Percentiles rank a stretch among this genome's conserved stretches.
Evolutionary conservation across 2,113 vertebrate species (phyloP).

Genomic region (Siniperca chuatsi): DNA sequence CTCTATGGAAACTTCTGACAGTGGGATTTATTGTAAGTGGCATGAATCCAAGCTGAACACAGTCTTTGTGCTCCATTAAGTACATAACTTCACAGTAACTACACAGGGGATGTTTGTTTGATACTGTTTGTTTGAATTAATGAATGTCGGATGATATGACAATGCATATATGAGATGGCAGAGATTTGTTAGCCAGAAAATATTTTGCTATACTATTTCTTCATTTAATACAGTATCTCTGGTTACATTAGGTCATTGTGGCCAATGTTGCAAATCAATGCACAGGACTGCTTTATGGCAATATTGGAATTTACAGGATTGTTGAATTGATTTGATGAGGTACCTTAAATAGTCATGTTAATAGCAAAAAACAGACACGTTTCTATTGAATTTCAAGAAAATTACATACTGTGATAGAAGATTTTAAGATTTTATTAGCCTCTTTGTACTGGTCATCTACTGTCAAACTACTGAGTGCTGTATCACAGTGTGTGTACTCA

Average conservation of each 20-base stretch:
- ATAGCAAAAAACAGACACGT: not conserved
- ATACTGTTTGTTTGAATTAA: too few relatives aligned
- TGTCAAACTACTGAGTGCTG: not conserved
- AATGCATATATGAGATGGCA: not conserved
- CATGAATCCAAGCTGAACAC: not conserved
- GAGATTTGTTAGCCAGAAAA: not conserved
- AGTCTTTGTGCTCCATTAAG: not conserved
- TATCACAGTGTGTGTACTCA: not conserved
- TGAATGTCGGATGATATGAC: not conserved
- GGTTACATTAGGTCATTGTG: not conserved
- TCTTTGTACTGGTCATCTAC: conserved; percentile 1
- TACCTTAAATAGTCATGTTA: not conserved
- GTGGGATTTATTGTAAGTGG: not conserved
- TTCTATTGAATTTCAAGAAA: too few relatives aligned
- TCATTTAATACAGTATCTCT: not conserved
- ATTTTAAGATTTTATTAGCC: not conserved
- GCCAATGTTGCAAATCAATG: too few relatives aligned
- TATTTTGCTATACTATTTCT: not conserved
- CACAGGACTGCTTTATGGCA: not conserved
- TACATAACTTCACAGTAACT: not conserved
- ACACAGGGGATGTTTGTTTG: not conserved
- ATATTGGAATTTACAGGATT: not conserved
- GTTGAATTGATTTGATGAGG: not conserved
- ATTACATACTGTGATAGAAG: not conserved
- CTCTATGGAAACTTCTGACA: not conserved